phyloP scores from a whole-genome alignment of 2,888 invertebrate species.

The Cheilosia variabilis region DNA sequence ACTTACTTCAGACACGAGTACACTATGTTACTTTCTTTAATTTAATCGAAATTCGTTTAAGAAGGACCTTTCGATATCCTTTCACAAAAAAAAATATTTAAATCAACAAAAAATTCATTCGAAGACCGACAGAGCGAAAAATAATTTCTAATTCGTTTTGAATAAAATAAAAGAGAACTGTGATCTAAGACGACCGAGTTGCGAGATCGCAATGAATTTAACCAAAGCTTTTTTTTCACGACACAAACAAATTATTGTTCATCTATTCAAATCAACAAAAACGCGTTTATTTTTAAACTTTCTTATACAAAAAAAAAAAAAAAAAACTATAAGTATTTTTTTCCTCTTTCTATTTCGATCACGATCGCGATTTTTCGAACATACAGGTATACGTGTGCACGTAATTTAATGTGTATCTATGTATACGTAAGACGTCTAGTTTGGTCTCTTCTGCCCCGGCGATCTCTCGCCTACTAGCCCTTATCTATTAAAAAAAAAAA shows the following conservation, averaged over 20 bases:
- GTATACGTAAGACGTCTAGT: slow-evolving; percentile 36
- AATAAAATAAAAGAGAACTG: slow-evolving; percentile 68
- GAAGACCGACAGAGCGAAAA: slow-evolving; percentile 58
- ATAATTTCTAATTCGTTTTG: slow-evolving; percentile 61
- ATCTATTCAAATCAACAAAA: slow-evolving; percentile 73
- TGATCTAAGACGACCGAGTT: slow-evolving; percentile 82
- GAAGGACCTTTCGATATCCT: slow-evolving; percentile 60
- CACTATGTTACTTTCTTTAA: slow-evolving; percentile 28
- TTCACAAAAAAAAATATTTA: slow-evolving; percentile 24
- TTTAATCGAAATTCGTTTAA: slow-evolving; percentile 49
- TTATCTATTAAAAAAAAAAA: slow-evolving; percentile 53
- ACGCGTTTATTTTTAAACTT: slow-evolving; percentile 72
- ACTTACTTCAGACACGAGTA: slow-evolving; percentile 50
- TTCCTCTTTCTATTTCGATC: slow-evolving; percentile 74
- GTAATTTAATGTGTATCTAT: slow-evolving; percentile 59
- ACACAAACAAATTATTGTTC: slow-evolving; percentile 78
- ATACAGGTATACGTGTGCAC: slow-evolving; percentile 60
- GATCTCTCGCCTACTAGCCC: slow-evolving; percentile 28
- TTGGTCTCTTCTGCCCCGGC: slow-evolving; percentile 22
- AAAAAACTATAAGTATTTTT: slow-evolving; percentile 52
- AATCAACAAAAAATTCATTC: slow-evolving; percentile 41
- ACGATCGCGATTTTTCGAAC: slow-evolving; percentile 70
- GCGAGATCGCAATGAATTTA: slow-evolving; percentile 83
- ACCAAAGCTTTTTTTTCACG: slow-evolving; percentile 73
- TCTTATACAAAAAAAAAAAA: slow-evolving; percentile 45